A percentile compares a stretch with the other conserved stretches of the same genome.
These are phyloP conservation scores for Drosophila heteroneura DNA, from an alignment of 2,888 invertebrate species.

Conservation along the genomic window DNA sequence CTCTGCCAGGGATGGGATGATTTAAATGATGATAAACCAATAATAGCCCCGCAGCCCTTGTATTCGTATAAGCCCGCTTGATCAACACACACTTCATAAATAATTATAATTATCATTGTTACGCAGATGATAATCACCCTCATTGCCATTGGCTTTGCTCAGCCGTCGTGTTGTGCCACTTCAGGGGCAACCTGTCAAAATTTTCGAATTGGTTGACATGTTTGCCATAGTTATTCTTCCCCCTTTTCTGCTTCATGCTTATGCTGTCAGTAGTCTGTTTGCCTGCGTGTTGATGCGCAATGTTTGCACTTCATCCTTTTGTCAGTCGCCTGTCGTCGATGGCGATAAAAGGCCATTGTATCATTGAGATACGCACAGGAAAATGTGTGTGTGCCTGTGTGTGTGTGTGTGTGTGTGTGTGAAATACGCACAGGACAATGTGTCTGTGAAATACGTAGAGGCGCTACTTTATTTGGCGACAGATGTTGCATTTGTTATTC, in stretches of 20 bases:
- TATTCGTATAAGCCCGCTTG: constrained; percentile 20
- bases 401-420: constrained; percentile 47
- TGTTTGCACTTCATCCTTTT: constrained; percentile 75
- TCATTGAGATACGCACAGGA: constrained; percentile 44
- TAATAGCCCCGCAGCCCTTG: constrained; percentile 39
- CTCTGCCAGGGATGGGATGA: constrained; percentile 6
- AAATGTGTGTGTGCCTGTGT: constrained; percentile 49
- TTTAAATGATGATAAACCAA: constrained; percentile 56
- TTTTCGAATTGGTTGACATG: constrained; percentile 69
- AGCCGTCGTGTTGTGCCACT: constrained; percentile 55
- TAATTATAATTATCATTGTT: constrained; percentile 36
- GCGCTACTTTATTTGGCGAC: constrained; percentile 59
- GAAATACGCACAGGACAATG: constrained; percentile 47
- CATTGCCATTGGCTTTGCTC: constrained; percentile 35
- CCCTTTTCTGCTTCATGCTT: neutral
- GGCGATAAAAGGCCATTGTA: constrained; percentile 67
- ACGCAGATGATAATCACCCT: constrained; percentile 29
- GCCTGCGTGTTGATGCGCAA: constrained; percentile 44
- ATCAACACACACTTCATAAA: constrained; percentile 25
- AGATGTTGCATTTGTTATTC: constrained; percentile 61
- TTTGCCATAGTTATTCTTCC: constrained; percentile 54
- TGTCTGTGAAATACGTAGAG: constrained; percentile 50
- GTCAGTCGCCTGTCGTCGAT: constrained; percentile 50
- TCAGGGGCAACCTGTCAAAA: constrained; percentile 74
- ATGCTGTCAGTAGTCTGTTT: constrained; percentile 22